Base-by-base conservation (phyloP, 2,888 invertebrate species). In the Anorthoa munda region DNA sequence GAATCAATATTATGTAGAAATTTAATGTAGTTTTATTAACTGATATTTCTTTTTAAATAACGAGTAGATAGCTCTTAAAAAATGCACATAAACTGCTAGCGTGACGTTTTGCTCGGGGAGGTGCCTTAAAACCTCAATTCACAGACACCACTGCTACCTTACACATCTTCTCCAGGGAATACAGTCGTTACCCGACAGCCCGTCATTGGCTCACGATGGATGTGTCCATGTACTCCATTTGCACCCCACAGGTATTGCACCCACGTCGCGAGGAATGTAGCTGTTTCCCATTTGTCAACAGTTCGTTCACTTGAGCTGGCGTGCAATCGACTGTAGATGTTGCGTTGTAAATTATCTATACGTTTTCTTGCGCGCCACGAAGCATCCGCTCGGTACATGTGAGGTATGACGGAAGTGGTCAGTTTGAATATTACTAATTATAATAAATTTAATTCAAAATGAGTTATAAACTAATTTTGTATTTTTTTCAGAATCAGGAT, bases 221-320 rank as follows among this genome's bases (percentile, higher is more conserved):
- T 7, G 26, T 56, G n/a, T 31, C 39, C 48, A 46, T 15, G 66
- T 51, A 23, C 68, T 31, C 26, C 48, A 46, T 18, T 59, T 48
- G 31, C 65, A 69, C 51, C 53, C 50, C 45, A 13, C 45, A 70
- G 21, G 50, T 59, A 63, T 83, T 67, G 61, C 70, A 66, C 13
- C 55, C 60, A 64, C 56, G 21, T 63, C 66, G 31, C 55, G 15
- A 4, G 56, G 77, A 68, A 73, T 71, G 72, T 45, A 59, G 48
- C 45, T 56, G 53, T 65, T 80, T 81, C 71, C 68, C 58, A 82
- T 85, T 83, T 69, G 75, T 76, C 69, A 85, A 76, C 72, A 76
- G 82, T 75, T 82, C 73, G 58, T 79, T 75, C 59, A 79, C 81
- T 71, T 39, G 21, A 31, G 39, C 17, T 83, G 45, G 71, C 74